These are phyloP conservation scores for Seriola quinqueradiata DNA, from an alignment of 2,113 vertebrate species.

Conservation along the genomic window DNA sequence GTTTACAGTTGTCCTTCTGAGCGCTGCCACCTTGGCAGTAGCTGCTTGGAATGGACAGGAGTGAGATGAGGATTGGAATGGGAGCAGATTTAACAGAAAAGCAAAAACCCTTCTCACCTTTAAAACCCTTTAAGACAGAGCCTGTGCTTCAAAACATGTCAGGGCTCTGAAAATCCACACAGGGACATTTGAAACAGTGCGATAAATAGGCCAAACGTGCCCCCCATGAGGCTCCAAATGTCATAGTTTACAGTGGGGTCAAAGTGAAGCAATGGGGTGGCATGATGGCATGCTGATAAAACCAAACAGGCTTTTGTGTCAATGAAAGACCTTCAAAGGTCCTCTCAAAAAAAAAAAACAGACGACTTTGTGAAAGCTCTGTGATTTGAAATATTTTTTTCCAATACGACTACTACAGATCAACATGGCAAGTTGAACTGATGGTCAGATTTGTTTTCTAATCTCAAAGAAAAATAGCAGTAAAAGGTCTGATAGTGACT, in stretches of 20 bases:
- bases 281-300: slow-evolving; percentile 81
- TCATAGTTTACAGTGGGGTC: slow-evolving; percentile 86
- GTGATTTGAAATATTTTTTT: slow-evolving; percentile 39
- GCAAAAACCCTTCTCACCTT: slow-evolving; percentile 69
- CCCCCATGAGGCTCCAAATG: slow-evolving; percentile 81
- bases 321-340: slow-evolving; percentile 83
- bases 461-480: slow-evolving; percentile 73
- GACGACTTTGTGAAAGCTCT: slow-evolving; percentile 54
- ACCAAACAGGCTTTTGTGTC: slow-evolving; percentile 82
- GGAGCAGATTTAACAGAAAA: slow-evolving; percentile 61
- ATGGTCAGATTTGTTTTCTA: slow-evolving; percentile 53
- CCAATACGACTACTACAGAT: slow-evolving; percentile 28
- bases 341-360: slow-evolving; percentile 52
- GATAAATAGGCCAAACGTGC: slow-evolving; percentile 80
- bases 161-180: slow-evolving; percentile 76
- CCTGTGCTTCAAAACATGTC: slow-evolving; percentile 73
- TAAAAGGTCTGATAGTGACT: slow-evolving; percentile 77
- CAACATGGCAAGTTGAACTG: slow-evolving; percentile 31
- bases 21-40: slow-evolving; percentile 69
- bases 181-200: slow-evolving; percentile 82
- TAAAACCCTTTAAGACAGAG: slow-evolving; percentile 71
- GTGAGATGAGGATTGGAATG: slow-evolving; percentile 54
- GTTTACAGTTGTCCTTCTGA: slow-evolving; percentile 80
- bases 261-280: slow-evolving; percentile 82
- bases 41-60: slow-evolving; percentile 62